These are phyloP conservation scores for Leucophenga varia DNA, from an alignment of 1,140 invertebrate species.

Conservation along the genomic window DNA sequence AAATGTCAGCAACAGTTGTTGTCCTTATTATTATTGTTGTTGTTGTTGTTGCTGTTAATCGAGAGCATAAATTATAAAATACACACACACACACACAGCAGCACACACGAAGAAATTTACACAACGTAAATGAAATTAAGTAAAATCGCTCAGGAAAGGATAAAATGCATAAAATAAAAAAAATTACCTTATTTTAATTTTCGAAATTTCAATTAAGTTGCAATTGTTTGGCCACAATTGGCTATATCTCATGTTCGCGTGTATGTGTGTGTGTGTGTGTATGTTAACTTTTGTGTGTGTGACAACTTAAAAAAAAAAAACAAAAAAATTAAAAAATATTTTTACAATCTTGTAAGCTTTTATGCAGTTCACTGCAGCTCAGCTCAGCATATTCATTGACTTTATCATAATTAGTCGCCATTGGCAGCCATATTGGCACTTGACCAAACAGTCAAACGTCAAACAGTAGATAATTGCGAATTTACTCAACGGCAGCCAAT, in stretches of 20 bases:
- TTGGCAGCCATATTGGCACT: no score
- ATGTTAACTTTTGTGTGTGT: conserved; percentile 10
- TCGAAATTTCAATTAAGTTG: conserved; percentile 39
- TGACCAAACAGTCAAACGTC: no score
- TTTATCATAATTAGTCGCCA: no score
- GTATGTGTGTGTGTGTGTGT: conserved; percentile 13
- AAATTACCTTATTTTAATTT: conserved; percentile 1
- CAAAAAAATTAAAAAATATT: no score
- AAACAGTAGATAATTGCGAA: no score
- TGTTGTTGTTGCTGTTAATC: conserved; percentile 18
- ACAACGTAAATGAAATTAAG: conserved; percentile 31
- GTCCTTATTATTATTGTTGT: background rate
- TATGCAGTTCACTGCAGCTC: no score
- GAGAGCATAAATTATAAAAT: conserved; percentile 27
- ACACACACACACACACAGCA: conserved; percentile 13
- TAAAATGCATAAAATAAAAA: background rate
- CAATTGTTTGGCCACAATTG: conserved; percentile 24
- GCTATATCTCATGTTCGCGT: conserved; percentile 12
- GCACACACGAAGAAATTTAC: no score
- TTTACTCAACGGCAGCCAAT: no score
- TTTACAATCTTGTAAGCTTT: no score
- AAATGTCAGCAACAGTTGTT: conserved; percentile 44
- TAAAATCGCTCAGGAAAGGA: conserved; percentile 21
- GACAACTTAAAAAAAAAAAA: no score
- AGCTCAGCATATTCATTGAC: no score